Evolutionary conservation across 2,113 vertebrate genomes (phyloP).

Genomic region (Edolisoma coerulescens): DNA sequence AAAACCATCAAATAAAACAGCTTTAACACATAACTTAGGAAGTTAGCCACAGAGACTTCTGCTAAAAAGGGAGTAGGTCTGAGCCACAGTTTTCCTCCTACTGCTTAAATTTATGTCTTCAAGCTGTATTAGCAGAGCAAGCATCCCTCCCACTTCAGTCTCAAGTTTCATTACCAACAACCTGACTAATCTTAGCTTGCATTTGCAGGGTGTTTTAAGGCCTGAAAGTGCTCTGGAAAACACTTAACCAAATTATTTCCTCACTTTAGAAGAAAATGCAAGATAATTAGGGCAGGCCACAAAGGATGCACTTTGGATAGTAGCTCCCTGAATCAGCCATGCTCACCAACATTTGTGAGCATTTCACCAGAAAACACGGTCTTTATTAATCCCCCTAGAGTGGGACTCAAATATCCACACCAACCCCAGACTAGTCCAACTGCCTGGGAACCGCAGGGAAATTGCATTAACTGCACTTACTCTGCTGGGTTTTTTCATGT

Average conservation of each 20-base stretch:
- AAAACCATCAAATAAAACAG: neutral
- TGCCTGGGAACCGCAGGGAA: neutral
- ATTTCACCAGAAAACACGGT: neutral
- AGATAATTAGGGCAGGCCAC: slow-evolving; percentile 13
- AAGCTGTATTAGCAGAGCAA: neutral
- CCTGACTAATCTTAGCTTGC: neutral
- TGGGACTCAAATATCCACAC: neutral
- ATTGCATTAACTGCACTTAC: neutral
- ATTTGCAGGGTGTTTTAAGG: neutral
- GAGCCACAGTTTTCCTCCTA: neutral
- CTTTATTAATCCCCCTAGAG: neutral
- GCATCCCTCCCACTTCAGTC: neutral
- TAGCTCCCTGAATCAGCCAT: neutral
- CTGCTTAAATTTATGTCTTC: neutral
- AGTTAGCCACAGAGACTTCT: neutral
- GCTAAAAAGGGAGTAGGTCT: neutral
- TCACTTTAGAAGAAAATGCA: neutral
- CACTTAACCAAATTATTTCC: neutral
- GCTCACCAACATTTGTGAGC: neutral
- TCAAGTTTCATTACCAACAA: neutral
- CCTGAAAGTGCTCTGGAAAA: neutral
- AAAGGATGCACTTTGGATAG: neutral
- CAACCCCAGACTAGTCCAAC: neutral
- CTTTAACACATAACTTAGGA: neutral
- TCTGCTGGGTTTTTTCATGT: neutral